These are phyloP conservation scores for Arnoldichthys spilopterus DNA, from an alignment of 2,797 vertebrate species.

Conservation along the genomic window DNA sequence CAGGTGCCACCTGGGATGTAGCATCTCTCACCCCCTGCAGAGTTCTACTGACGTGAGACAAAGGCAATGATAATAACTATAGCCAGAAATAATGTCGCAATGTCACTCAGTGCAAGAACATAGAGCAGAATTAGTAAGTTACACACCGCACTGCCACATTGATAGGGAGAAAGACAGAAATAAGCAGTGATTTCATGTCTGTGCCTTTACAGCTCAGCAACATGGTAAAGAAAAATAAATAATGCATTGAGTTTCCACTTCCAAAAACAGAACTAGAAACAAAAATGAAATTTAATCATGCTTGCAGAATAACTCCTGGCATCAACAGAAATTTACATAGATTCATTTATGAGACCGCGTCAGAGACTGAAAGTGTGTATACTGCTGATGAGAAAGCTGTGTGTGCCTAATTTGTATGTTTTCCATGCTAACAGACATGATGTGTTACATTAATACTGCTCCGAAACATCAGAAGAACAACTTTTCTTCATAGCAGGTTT, in stretches of 20 bases:
- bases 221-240: slow-evolving; percentile 2
- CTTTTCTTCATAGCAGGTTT: not conserved
- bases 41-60: slow-evolving; percentile 40
- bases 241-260: not conserved
- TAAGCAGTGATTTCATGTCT: not conserved
- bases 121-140: slow-evolving; percentile 56
- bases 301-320: slow-evolving; percentile 28
- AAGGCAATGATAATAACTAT: slow-evolving; percentile 54
- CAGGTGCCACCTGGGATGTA: slow-evolving; percentile 48
- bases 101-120: slow-evolving; percentile 48
- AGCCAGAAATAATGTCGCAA: slow-evolving; percentile 27
- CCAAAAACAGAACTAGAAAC: not conserved
- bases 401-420: slow-evolving; percentile 9
- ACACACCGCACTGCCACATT: slow-evolving; percentile 12
- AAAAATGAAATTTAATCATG: slow-evolving; percentile 16
- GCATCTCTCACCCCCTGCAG: slow-evolving; percentile 26
- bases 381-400: slow-evolving; percentile 1
- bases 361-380: slow-evolving; percentile 12
- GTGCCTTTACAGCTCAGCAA: slow-evolving; percentile 10
- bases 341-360: slow-evolving; percentile 13
- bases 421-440: slow-evolving; percentile 15
- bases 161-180: slow-evolving; percentile 27
- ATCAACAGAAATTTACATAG: slow-evolving; percentile 30
- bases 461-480: not conserved
- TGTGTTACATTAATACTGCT: not conserved